Percentiles rank a stretch among this genome's conserved stretches.
phyloP scores from a whole-genome alignment of 2,888 invertebrate genomes.

The Trachelus troglodyta region DNA sequence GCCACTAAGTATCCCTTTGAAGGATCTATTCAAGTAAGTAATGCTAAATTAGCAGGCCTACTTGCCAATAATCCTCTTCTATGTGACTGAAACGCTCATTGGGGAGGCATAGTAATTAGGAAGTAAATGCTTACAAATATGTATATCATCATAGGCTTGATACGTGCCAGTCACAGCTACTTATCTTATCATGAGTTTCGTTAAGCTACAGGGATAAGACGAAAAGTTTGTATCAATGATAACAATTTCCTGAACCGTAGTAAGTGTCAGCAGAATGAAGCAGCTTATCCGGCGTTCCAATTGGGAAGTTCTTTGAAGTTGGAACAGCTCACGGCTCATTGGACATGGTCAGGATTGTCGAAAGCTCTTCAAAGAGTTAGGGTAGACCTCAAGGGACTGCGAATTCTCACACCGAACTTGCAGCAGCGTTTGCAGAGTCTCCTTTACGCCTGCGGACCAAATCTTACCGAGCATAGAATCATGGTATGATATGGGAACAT shows the following conservation, averaged over 20 bases:
- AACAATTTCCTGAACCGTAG: slow-evolving; percentile 61
- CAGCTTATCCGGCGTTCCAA: slow-evolving; percentile 80
- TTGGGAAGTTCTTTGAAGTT: slow-evolving; percentile 77
- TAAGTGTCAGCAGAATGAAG: slow-evolving; percentile 77
- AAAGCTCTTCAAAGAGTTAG: slow-evolving; percentile 66
- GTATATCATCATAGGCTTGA: not conserved
- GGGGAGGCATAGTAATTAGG: not conserved
- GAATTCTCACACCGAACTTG: slow-evolving; percentile 72
- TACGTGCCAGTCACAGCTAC: not conserved
- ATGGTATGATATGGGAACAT: slow-evolving; percentile 45
- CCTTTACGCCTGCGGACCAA: slow-evolving; percentile 70
- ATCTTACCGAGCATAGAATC: slow-evolving; percentile 73
- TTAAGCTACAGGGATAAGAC: not conserved
- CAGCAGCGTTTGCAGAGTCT: slow-evolving; percentile 72
- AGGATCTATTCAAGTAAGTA: slow-evolving; percentile 69
- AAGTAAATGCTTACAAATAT: not conserved
- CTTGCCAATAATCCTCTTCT: not conserved
- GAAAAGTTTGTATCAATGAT: not conserved
- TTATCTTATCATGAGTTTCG: not conserved
- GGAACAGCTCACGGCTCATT: slow-evolving; percentile 74
- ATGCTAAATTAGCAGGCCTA: not conserved
- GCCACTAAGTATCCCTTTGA: slow-evolving; percentile 69
- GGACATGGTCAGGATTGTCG: slow-evolving; percentile 71
- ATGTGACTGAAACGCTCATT: not conserved
- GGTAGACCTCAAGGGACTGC: slow-evolving; percentile 69